Base-by-base conservation (phyloP, 2,113 vertebrate genomes). In the Poeciliopsis turrubarensis region DNA sequence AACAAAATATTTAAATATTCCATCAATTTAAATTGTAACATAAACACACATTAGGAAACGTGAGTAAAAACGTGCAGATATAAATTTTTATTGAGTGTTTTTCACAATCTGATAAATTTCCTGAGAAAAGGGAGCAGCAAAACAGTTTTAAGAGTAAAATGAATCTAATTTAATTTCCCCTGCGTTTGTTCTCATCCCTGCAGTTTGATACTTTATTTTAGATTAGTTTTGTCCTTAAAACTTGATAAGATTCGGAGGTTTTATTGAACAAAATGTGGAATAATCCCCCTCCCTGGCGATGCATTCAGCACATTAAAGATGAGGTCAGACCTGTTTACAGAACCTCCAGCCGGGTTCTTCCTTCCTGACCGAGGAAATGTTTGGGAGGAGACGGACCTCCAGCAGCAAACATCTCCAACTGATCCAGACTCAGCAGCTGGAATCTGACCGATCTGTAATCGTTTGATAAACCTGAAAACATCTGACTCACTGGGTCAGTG, bases 301-400 rank as follows among this genome's bases (percentile, higher is more conserved):
- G 39, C 26, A 30, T 77, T 73, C 11, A 31, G 1, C 27, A 65
- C 26, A n/a, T 34, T 26, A 30, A 14, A 68, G 34, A 19, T 13
- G 14, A 79, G 25, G 32, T 31, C 30, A 37, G 41, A 22, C 0
- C 10, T n/a, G 72, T 64, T 77, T 73, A 69, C 47, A 37, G 44
- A 31, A 19, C 30, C 22, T 64, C 51, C 22, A 39, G 14, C 27
- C 34, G 57, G 66, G 63, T 68, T 66, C n/a, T 27, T 73, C 68
- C 75, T 73, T 34, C 61, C 29, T 61, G 1, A 51, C 31, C 65
- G 27, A 25, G 62, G 68, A 17, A 68, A 65, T 17, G 67, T 63
- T 29, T 34, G 68, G 19, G 62, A 12, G 32, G 62, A 10, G 39
- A 13, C 7, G 31, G 41, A 44, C 3, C 7, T 13, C 30, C 22